phyloP scores from a whole-genome alignment of 23 tunicate species.

The Trididemnum clinides region DNA sequence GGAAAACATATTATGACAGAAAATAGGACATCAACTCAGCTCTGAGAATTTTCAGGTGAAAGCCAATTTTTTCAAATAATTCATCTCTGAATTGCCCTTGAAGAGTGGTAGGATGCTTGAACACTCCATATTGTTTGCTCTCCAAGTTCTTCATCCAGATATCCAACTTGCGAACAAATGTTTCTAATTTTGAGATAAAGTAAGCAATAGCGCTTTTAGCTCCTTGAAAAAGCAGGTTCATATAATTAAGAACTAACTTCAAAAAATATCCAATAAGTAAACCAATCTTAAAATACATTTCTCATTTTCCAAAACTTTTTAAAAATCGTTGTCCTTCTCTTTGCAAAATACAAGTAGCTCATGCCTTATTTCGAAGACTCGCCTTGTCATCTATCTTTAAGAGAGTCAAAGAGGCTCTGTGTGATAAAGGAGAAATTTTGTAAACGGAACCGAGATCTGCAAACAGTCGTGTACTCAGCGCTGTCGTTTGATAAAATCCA shows the following conservation, averaged over 20 bases:
- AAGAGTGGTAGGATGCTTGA: neutral
- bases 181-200: slow-evolving; percentile 5
- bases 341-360: neutral
- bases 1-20: neutral
- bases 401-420: slow-evolving; percentile 4
- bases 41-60: neutral
- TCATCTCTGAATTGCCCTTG: neutral
- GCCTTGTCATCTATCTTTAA: neutral
- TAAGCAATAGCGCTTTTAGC: neutral
- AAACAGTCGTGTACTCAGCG: neutral
- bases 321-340: neutral
- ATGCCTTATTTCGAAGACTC: slow-evolving; percentile 9
- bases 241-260: neutral
- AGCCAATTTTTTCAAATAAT: neutral
- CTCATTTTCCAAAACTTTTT: neutral
- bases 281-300: neutral
- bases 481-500: neutral
- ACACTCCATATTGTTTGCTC: neutral
- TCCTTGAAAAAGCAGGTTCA: slow-evolving; percentile 6
- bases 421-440: slow-evolving; percentile 17
- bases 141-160: neutral
- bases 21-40: neutral
- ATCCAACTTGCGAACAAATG: slow-evolving; percentile 9
- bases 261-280: slow-evolving; percentile 8
- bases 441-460: slow-evolving; percentile 20